Base-by-base conservation (phyloP, 2,113 vertebrate species). In the Danionella cerebrum region DNA sequence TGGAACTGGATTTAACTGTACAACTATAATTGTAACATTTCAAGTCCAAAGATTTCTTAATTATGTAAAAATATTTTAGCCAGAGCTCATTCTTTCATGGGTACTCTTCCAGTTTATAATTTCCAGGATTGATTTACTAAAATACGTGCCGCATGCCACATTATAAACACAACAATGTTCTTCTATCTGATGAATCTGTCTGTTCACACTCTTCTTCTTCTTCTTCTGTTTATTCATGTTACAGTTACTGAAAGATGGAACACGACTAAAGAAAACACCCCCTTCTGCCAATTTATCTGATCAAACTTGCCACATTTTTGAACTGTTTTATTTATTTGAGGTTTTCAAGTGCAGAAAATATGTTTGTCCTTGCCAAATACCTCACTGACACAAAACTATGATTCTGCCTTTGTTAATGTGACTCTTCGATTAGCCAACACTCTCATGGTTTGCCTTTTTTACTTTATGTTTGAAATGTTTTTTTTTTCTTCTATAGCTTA, bases 161-260 rank as follows among this genome's bases (percentile, higher is more conserved):
- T 11, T 25, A 44, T 14, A 60, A 11, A 21, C 9, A 41, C 22
- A 14, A n/a, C 19, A 41, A 31, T 5, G 14, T 7, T 6, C 5
- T 11, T 19, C 6, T n/a, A 2, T 31, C 2, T 45, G 5, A 45
- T 45, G 6, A 3, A 31, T 31, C 31, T 21, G 6, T 45, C 42
- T 58, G 4, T 25, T 59, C 6, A 59, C 35, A 16, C 21, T 59
- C n/a, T 9, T 44, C 14, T 59, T 8, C 9, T 8, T 39, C 35
- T 58, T 3, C 8, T 58, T 58, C n/a, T 60, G 42, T n/a, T n/a
- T n/a, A n/a, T n/a, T n/a, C n/a, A n/a, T 60, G 6, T 60, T 60
- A 31, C 58, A 60, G 58, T 33, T 45, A 31, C 58, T 60, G 51
- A 60, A 45, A 41, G 4, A 60, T 45, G 3, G 4, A 27, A 44